Base-by-base conservation (phyloP, 2,113 vertebrate species). In the Barbus barbus region DNA sequence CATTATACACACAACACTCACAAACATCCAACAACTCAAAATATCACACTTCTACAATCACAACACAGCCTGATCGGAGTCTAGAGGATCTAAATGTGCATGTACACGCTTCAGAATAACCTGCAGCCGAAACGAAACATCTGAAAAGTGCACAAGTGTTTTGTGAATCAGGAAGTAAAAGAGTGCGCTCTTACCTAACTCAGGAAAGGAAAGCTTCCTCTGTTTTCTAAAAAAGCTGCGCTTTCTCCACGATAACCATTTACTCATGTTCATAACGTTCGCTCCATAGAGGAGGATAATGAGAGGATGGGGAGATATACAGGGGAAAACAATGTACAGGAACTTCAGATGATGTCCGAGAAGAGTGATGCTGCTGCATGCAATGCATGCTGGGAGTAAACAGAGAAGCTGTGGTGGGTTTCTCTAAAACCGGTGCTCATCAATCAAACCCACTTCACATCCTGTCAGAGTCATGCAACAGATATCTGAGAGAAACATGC, bases 191-290 rank as follows among this genome's bases (percentile, higher is more conserved):
- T 56, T 91, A 85, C 83, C 93, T 93, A 90, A 94, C 92, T 89
- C 18, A 93, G 61, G 48, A 87, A 85, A 6, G 82, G 72, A 46
- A 13, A 84, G 44, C 38, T 81, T 94, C 76, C 14, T 84, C 73
- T 90, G 92, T 80, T 86, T 91, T 84, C 83, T 92, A 84, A 93
- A 94, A 82, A 92, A 85, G 85, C 87, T 88, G 2, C 56, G 89
- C 81, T 90, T 93, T 83, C 91, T 90, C 93, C 92, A 93, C 1
- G 90, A 90, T 85, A 91, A 87, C 94, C 94, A 94, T 85, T 91
- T 93, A 78, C 90, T 92, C 24, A 94, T 87, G 90, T 91, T 94
- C 92, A 93, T 77, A 33, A 2, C 36, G 1, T 38, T n/a, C 28
- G 24, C 46, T 24, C 48, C 77, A 86, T 92, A 83, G 72, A 9